phyloP scores from a whole-genome alignment of 1,140 invertebrate species.

The Anastrepha obliqua region DNA sequence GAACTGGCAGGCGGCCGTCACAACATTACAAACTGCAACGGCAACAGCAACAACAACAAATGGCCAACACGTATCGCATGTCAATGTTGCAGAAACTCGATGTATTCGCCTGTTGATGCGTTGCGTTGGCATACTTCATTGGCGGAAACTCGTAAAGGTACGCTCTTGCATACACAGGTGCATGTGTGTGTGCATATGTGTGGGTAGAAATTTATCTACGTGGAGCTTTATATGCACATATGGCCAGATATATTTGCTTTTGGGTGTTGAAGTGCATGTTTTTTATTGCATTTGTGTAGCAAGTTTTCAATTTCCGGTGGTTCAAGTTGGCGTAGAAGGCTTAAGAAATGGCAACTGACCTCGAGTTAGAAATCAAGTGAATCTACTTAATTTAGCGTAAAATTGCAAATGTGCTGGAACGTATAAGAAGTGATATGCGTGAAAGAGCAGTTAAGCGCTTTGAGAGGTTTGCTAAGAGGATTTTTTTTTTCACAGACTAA shows the following conservation, averaged over 20 bases:
- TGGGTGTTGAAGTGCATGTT: not conserved
- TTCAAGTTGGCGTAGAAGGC: not conserved
- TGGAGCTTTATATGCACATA: not conserved
- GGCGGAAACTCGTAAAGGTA: not conserved
- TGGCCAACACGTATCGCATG: slow-evolving; percentile 17
- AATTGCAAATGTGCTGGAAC: not conserved
- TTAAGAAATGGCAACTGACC: slow-evolving; percentile 16
- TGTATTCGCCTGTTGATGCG: slow-evolving; percentile 10
- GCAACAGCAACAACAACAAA: not conserved
- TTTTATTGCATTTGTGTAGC: slow-evolving; percentile 23
- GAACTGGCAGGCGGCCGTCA: not conserved
- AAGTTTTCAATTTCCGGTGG: slow-evolving; percentile 49
- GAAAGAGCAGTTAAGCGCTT: not conserved
- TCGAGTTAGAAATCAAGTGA: not conserved
- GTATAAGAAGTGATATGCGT: not conserved
- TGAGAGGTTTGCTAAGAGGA: not conserved
- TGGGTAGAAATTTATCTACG: not conserved
- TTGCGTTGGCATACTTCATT: slow-evolving; percentile 1
- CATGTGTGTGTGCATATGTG: not conserved
- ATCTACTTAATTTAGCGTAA: not conserved
- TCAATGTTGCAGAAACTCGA: not conserved
- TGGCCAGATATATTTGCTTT: not conserved
- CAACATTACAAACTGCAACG: not conserved
- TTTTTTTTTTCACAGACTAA: too few species aligned
- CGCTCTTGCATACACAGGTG: not conserved